Evolutionary conservation across 2,113 vertebrate genomes (phyloP).

Genomic region (Aldabrachelys gigantea): DNA sequence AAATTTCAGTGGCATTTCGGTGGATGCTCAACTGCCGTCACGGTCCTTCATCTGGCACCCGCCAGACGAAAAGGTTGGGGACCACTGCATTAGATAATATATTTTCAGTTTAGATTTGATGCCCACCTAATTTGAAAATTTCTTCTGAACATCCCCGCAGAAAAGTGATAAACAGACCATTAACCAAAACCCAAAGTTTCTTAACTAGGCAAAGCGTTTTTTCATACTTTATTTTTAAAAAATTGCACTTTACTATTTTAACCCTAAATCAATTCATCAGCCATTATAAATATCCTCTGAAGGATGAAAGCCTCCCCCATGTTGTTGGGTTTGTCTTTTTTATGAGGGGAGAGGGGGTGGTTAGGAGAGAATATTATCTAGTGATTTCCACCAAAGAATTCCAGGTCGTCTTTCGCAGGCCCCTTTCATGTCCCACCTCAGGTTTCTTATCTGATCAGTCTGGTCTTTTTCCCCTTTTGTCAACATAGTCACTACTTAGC

Average conservation of each 20-base stretch:
- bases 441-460: neutral
- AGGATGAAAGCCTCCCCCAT: neutral
- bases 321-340: too few relatives aligned
- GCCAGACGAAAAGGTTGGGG: too few relatives aligned
- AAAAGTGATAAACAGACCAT: neutral
- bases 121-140: rapidly evolving
- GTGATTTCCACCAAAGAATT: neutral
- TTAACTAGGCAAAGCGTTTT: neutral
- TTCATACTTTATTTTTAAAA: neutral
- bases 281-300: neutral
- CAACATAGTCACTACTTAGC: neutral
- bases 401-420: neutral
- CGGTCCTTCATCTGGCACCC: too few relatives aligned
- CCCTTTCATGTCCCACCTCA: neutral
- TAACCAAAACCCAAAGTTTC: neutral
- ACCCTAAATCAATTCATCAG: neutral
- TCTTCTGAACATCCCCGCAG: neutral
- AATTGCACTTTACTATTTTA: neutral
- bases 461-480: neutral
- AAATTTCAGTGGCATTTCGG: too few relatives aligned
- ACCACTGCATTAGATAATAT: neutral
- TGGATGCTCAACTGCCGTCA: too few relatives aligned
- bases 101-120: neutral
- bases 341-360: too few relatives aligned
- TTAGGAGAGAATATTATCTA: neutral